phyloP scores from a whole-genome alignment of 2,113 vertebrate species.

The Hyperopisus bebe region DNA sequence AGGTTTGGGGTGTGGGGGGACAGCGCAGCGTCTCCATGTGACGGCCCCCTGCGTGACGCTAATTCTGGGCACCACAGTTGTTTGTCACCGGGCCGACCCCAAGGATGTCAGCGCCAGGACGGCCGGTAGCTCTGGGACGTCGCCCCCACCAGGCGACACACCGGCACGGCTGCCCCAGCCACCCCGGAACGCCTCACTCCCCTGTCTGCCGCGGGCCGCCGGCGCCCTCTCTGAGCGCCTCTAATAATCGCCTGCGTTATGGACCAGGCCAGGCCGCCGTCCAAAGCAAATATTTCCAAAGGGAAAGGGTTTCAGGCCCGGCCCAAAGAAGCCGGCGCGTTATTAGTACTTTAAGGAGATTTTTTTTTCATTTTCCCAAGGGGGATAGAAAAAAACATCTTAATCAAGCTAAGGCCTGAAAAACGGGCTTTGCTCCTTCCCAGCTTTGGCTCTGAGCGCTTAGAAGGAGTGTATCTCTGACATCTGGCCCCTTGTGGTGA shows the following conservation, averaged over 20 bases:
- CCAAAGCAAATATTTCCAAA: conserved; percentile 70
- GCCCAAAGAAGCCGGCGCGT: conserved; percentile 50
- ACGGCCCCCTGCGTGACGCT: not conserved
- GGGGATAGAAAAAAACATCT: conserved; percentile 46
- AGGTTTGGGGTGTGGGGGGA: not conserved
- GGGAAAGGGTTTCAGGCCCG: conserved; percentile 62
- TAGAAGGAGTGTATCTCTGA: conserved; percentile 54
- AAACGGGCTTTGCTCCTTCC: conserved; percentile 37
- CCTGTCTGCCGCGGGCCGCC: conserved; percentile 44
- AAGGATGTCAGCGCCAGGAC: not conserved
- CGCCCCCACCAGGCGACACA: not conserved
- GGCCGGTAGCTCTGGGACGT: not conserved
- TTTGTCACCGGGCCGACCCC: not conserved
- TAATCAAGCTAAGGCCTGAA: conserved; percentile 56
- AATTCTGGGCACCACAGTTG: not conserved
- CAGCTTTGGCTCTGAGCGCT: conserved; percentile 52
- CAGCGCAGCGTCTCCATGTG: not conserved
- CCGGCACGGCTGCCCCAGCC: not conserved
- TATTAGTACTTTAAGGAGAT: conserved; percentile 57
- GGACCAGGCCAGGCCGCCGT: conserved; percentile 51
- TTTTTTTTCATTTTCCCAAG: conserved; percentile 31
- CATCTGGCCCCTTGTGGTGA: conserved; percentile 51
- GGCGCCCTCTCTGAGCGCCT: conserved; percentile 58
- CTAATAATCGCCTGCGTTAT: conserved; percentile 62
- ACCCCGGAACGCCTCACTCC: not conserved